Conservation (phyloP, 2,113 vertebrate genomes). For the Clinocottus analis region DNA sequence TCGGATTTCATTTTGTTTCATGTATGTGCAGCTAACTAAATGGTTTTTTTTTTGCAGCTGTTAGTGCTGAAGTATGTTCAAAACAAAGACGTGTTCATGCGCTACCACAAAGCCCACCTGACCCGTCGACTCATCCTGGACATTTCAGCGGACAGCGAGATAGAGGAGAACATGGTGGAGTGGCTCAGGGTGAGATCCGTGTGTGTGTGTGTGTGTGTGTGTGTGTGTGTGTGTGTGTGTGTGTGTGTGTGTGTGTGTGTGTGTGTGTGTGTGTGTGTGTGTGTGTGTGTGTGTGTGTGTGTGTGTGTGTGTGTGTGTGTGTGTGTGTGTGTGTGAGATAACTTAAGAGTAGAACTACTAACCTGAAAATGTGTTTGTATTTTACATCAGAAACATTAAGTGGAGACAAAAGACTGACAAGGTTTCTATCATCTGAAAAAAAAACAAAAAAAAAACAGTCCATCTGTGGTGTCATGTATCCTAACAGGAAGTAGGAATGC, state of each 20-base stretch:
- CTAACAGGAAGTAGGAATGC: slow-evolving; percentile 97
- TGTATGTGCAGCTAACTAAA: background rate
- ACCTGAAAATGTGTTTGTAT: background rate
- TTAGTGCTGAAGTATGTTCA: slow-evolving; percentile 99
- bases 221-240: background rate
- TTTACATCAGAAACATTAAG: background rate
- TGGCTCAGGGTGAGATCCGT: slow-evolving; percentile 92
- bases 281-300: too few species aligned
- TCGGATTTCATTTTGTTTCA: background rate
- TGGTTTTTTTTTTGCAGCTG: slow-evolving; percentile 81
- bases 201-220: background rate
- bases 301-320: too few species aligned
- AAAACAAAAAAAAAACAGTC: background rate
- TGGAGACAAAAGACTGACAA: background rate
- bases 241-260: too few species aligned
- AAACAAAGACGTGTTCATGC: slow-evolving; percentile 99
- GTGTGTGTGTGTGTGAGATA: too few species aligned
- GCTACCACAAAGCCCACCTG: slow-evolving; percentile 98
- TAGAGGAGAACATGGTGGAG: slow-evolving; percentile 99
- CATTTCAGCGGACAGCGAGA: slow-evolving; percentile 99
- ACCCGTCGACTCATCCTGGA: slow-evolving; percentile 97
- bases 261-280: too few species aligned
- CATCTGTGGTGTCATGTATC: slow-evolving; percentile 6
- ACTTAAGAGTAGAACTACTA: background rate
- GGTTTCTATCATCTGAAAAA: background rate